Base-by-base conservation (phyloP, 2,888 invertebrate species). In the Euplagia quadripunctaria region DNA sequence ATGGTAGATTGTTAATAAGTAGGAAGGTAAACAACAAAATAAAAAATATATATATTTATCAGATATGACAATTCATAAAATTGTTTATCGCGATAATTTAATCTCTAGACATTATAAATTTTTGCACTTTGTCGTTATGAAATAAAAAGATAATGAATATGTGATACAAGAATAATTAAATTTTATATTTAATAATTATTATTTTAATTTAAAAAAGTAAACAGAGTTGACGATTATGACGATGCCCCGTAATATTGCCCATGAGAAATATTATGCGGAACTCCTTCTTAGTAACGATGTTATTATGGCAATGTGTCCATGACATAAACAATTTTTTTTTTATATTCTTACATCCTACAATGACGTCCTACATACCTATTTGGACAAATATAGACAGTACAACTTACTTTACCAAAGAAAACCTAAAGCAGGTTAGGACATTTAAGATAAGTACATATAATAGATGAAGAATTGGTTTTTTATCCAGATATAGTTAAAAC, bases 1-100 rank as follows among this genome's bases (percentile, higher is more conserved):
- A 52, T n/a, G 17, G 51, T 41, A n/a, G 16, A 52, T n/a, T 52
- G 6, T 68, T 55, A 68, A 68, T 43, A 12, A 55, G 42, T 63
- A 58, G 65, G 55, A 72, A 83, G 76, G 76, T 74, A 58, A 78
- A 74, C 68, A 12, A 73, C 76, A 73, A 74, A 75, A 82, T 76
- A 71, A 79, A 31, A 72, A 52, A 0, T 52, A 68, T 58, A 68
- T 58, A 72, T 71, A 67, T 70, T 77, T 76, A 76, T 76, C 74
- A 64, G 20, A 63, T 70, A 70, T 68, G 43, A 51, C 67, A 68
- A 67, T 4, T 66, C 61, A 42, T 76, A 74, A 77, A 74, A 73
- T 8, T 76, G 71, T 74, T 70, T 80, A 76, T 70, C 68, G 20
- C 51, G 12, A 64, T 75, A 71, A 68, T n/a, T 65, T 76, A 66